Percentiles rank a stretch among this genome's conserved stretches.
Conservation (phyloP, 2,797 vertebrate species). For the Vireo griseus region DNA sequence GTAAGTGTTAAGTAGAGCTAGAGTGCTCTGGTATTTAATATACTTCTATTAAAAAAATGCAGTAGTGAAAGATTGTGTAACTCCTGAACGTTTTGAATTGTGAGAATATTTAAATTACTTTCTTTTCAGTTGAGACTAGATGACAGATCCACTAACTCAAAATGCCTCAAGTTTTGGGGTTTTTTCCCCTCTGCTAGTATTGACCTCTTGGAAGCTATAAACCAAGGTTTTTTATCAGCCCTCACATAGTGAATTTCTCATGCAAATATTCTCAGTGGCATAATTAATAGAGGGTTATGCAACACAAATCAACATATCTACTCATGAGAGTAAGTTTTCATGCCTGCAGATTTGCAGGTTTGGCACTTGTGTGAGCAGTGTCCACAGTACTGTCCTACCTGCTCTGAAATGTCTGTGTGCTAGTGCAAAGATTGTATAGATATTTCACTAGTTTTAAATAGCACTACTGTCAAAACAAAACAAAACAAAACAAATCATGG, state of each 20-base stretch:
- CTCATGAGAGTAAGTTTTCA: background rate
- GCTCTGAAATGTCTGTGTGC: background rate
- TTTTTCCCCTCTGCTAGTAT: background rate
- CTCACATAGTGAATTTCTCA: background rate
- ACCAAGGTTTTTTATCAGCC: background rate
- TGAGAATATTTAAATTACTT: conserved; percentile 12
- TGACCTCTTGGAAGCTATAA: background rate
- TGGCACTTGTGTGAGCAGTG: background rate
- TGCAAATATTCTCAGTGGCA: background rate
- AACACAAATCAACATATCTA: background rate
- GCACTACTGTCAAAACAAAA: background rate
- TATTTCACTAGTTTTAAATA: background rate
- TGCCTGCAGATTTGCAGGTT: background rate
- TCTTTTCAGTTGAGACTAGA: background rate
- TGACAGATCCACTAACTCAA: background rate
- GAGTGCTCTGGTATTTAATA: conserved; percentile 17
- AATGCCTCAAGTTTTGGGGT: background rate
- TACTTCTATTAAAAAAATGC: background rate
- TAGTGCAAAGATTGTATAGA: background rate
- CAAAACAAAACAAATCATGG: background rate
- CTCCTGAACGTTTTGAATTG: background rate
- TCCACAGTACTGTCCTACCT: background rate
- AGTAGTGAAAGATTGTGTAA: background rate
- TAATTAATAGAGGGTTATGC: conserved; percentile 17
- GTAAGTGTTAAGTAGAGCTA: background rate